Percentiles rank a stretch among this genome's conserved stretches.
phyloP scores from a whole-genome alignment of 2,113 vertebrate species.

The Himantopus leucocephalus region DNA sequence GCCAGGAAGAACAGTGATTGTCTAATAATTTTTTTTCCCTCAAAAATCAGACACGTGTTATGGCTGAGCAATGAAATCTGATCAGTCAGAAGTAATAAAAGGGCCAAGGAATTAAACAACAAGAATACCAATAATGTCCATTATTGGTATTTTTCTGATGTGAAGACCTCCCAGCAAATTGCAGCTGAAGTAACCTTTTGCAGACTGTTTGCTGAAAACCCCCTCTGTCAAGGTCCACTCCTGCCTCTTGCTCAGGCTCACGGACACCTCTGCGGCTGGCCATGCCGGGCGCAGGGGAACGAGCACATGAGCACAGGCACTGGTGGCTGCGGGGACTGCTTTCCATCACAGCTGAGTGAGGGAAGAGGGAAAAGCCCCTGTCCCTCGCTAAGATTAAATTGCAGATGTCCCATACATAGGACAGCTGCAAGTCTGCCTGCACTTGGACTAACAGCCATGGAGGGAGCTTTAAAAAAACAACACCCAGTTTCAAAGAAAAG shows the following conservation, averaged over 20 bases:
- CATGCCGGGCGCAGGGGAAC: not conserved
- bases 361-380: not conserved
- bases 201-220: not conserved
- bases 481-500: not conserved
- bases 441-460: not conserved
- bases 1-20: not conserved
- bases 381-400: not conserved
- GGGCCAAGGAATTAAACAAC: not conserved
- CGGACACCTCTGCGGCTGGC: fast-evolving
- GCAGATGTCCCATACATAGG: not conserved
- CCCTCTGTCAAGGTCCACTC: not conserved
- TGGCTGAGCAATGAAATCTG: not conserved
- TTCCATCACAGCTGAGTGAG: not conserved
- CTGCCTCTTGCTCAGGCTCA: not conserved
- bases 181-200: not conserved
- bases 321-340: not conserved
- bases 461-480: not conserved
- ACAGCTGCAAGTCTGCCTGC: not conserved
- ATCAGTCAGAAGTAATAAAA: not conserved
- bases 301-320: not conserved
- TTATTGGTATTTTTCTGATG: not conserved
- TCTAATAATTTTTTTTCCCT: not conserved
- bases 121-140: not conserved
- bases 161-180: not conserved
- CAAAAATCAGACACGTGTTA: not conserved